These are phyloP conservation scores for Leuciscus waleckii DNA, from an alignment of 2,797 vertebrate genomes.

Conservation along the genomic window DNA sequence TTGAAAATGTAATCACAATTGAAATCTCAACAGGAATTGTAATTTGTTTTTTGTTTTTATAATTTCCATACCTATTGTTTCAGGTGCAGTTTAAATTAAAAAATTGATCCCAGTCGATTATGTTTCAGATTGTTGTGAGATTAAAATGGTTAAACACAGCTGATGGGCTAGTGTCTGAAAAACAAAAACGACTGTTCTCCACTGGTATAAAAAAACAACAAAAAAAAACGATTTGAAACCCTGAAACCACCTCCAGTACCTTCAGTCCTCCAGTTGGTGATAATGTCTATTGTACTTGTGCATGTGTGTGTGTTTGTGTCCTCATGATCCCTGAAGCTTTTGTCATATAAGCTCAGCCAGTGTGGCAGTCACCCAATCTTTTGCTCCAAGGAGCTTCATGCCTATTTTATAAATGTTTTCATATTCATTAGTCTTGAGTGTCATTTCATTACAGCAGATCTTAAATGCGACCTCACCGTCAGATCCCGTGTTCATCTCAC, in stretches of 20 bases:
- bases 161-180: neutral
- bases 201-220: neutral
- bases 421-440: constrained; percentile 80
- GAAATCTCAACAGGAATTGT: neutral
- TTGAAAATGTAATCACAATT: neutral
- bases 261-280: neutral
- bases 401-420: constrained; percentile 80
- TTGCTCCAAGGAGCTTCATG: constrained; percentile 67
- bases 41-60: no score
- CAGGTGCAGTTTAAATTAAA: constrained; percentile 36
- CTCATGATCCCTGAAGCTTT: constrained; percentile 67
- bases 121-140: constrained; percentile 34
- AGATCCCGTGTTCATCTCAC: constrained; percentile 70
- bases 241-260: neutral
- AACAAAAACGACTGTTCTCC: neutral
- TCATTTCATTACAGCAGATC: constrained; percentile 74
- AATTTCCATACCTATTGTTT: constrained; percentile 15
- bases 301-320: constrained; percentile 37
- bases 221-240: neutral
- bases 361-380: constrained; percentile 78
- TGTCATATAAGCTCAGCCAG: constrained; percentile 74
- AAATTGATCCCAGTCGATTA: neutral
- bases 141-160: constrained; percentile 20
- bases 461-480: constrained; percentile 71
- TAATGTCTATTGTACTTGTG: constrained; percentile 51